Evolutionary conservation across 2,888 invertebrate genomes (phyloP).

Genomic region (Tiphia femorata): DNA sequence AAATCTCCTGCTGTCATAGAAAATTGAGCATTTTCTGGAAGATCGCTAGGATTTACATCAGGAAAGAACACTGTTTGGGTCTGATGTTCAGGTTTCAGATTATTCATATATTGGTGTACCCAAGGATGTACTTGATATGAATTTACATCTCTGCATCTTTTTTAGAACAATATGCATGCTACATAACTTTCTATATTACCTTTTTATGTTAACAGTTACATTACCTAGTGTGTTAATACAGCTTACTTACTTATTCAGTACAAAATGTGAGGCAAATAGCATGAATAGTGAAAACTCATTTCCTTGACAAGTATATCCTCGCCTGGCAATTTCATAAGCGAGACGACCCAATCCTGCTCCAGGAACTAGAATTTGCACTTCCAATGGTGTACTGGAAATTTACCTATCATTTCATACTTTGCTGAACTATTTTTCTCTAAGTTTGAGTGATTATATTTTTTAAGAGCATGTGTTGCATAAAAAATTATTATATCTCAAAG

Average conservation of each 20-base stretch:
- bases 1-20: conserved; percentile 99
- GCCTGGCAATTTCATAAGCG: conserved; percentile 91
- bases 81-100: conserved; percentile 85
- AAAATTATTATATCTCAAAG: background rate
- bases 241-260: conserved; percentile 83
- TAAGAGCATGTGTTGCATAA: background rate
- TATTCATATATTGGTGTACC: conserved; percentile 95
- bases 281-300: conserved; percentile 99
- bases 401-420: conserved; percentile 50
- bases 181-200: background rate
- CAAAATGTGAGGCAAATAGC: conserved; percentile 96
- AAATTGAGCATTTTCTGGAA: conserved; percentile 78
- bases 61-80: conserved; percentile 85
- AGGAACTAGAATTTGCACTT: conserved; percentile 88
- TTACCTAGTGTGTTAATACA: background rate
- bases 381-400: conserved; percentile 64
- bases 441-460: background rate
- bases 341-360: conserved; percentile 97
- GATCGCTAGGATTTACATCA: conserved; percentile 84
- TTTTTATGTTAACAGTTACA: background rate
- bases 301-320: conserved; percentile 94
- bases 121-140: conserved; percentile 90
- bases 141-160: conserved; percentile 76
- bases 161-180: conserved; percentile 4
- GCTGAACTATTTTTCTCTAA: conserved; percentile 23